phyloP scores from a whole-genome alignment of 2,113 vertebrate species.

The Phainopepla nitens region DNA sequence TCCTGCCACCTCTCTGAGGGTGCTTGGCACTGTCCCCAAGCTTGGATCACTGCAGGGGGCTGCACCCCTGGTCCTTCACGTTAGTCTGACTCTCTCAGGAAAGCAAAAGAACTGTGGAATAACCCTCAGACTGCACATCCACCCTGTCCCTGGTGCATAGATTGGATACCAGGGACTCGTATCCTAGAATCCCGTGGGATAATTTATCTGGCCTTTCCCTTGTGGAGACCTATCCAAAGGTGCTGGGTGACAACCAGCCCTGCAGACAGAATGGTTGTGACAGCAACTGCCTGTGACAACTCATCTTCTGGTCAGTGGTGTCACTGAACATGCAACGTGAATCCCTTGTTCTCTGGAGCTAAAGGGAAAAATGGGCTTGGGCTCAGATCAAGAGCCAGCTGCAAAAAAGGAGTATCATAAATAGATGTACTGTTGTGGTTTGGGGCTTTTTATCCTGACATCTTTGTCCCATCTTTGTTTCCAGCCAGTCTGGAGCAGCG shows the following conservation, averaged over 20 bases:
- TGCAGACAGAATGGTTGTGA: background rate
- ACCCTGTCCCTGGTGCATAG: accelerated
- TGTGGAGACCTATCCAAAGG: background rate
- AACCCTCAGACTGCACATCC: background rate
- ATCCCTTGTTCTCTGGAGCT: background rate
- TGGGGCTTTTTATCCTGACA: background rate
- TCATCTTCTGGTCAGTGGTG: background rate
- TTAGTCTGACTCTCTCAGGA: background rate
- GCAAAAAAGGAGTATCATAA: background rate
- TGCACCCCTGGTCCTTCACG: background rate
- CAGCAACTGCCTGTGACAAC: background rate
- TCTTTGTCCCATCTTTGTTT: background rate
- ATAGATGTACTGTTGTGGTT: background rate
- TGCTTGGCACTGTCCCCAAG: background rate
- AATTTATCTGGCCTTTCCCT: background rate
- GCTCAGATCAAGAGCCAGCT: background rate
- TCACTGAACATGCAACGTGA: accelerated
- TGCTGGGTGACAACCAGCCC: background rate
- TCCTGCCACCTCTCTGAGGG: background rate
- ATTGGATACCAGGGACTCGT: background rate
- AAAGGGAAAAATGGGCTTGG: background rate
- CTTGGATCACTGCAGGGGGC: accelerated
- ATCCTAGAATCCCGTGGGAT: background rate
- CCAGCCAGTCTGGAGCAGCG: background rate
- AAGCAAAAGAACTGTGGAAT: background rate